Evolutionary conservation across 2,113 vertebrate genomes (phyloP).

Genomic region (Panurus biarmicus): DNA sequence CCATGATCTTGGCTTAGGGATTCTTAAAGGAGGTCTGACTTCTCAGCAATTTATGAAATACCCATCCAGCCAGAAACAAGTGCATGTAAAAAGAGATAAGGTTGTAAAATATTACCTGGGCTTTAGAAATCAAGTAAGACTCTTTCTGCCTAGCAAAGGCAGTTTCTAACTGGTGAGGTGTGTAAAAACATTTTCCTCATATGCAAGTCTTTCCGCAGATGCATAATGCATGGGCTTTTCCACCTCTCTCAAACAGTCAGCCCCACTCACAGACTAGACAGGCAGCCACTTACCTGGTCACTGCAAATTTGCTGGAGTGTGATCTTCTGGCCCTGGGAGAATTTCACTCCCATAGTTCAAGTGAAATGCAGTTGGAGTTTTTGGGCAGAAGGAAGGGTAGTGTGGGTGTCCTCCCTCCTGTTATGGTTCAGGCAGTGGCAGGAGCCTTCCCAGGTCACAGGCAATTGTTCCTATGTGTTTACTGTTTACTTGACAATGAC

Average conservation of each 20-base stretch:
- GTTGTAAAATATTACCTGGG: not conserved
- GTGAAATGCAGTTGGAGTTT: not conserved
- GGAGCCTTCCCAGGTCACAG: not conserved
- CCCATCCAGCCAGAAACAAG: not conserved
- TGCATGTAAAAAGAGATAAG: not conserved
- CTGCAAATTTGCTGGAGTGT: not conserved
- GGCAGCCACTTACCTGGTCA: not conserved
- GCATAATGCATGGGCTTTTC: not conserved
- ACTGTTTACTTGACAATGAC: not conserved
- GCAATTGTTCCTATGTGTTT: not conserved
- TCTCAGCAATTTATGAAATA: not conserved
- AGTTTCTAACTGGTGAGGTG: not conserved
- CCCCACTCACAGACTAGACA: not conserved
- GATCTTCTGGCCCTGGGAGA: not conserved
- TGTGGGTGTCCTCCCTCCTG: not conserved
- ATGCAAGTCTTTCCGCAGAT: not conserved
- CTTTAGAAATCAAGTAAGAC: not conserved
- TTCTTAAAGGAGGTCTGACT: not conserved
- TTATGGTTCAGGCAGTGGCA: not conserved
- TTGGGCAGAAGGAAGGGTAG: not conserved
- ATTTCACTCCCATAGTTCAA: not conserved
- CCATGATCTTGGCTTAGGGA: not conserved
- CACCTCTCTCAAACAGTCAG: not conserved
- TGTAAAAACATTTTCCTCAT: not conserved
- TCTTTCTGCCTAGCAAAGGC: not conserved